Conservation (phyloP, 2,797 vertebrate species). For the Thunnus albacares region DNA sequence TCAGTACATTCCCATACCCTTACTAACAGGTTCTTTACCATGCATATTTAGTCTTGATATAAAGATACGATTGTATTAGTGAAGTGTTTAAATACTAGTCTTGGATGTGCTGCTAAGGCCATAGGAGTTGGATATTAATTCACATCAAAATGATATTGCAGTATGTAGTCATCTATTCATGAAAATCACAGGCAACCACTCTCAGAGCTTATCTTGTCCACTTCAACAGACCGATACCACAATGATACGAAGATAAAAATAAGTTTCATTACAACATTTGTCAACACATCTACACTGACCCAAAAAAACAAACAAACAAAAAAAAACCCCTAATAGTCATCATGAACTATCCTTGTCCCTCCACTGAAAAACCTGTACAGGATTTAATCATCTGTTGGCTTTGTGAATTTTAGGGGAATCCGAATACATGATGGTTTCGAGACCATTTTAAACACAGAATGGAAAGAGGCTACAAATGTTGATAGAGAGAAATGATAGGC, state of each 20-base stretch:
- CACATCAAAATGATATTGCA: conserved; percentile 29
- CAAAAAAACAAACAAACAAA: not conserved
- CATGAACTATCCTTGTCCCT: not conserved
- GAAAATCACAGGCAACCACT: conserved; percentile 37
- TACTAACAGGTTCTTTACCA: conserved; percentile 33
- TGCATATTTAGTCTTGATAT: conserved; percentile 56
- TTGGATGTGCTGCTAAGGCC: conserved; percentile 53
- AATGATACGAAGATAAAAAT: conserved; percentile 1
- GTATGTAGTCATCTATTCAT: conserved; percentile 14
- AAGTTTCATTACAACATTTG: not conserved
- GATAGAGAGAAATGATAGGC: not conserved
- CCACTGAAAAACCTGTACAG: not conserved
- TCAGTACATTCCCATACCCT: conserved; percentile 32
- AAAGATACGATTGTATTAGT: conserved; percentile 22
- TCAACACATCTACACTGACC: not conserved
- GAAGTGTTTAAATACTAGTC: conserved; percentile 29
- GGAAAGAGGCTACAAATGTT: not conserved
- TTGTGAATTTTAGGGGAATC: not conserved
- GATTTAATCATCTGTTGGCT: not conserved
- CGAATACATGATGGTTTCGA: conserved; percentile 4
- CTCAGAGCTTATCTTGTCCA: not conserved
- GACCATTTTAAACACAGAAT: conserved; percentile 7
- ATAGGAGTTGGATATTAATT: conserved; percentile 39
- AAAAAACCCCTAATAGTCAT: not conserved
- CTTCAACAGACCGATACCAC: conserved; percentile 16